Evolutionary conservation across 1,140 invertebrate species (phyloP).

Genomic region (Cepaea nemoralis): DNA sequence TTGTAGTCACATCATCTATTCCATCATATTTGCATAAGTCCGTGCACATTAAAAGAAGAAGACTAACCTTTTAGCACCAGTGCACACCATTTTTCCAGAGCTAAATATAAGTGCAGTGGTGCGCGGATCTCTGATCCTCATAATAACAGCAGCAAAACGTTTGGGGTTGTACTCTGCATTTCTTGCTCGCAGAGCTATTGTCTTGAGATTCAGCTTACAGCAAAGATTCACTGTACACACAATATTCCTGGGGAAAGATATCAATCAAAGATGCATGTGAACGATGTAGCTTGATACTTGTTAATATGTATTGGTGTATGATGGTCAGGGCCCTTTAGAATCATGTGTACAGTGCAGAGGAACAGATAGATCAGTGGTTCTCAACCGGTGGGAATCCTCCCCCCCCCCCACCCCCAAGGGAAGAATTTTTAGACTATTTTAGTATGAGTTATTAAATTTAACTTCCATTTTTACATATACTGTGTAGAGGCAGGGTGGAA

Average conservation of each 20-base stretch:
- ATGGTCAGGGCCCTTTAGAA: too few relatives aligned
- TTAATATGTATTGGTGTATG: background rate
- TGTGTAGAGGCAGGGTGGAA: too few relatives aligned
- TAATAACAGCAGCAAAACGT: slow-evolving; percentile 99
- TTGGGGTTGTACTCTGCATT: slow-evolving; percentile 99
- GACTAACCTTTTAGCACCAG: slow-evolving; percentile 90
- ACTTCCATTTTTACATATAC: too few relatives aligned
- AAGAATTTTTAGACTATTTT: too few relatives aligned
- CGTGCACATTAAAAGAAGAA: too few relatives aligned
- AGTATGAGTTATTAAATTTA: too few relatives aligned
- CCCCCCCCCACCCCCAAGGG: too few relatives aligned
- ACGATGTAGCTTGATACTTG: background rate
- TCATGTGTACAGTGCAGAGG: too few relatives aligned
- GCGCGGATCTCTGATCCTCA: slow-evolving; percentile 97
- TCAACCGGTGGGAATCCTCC: too few relatives aligned
- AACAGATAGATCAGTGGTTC: too few relatives aligned
- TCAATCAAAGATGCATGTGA: background rate
- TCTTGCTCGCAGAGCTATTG: slow-evolving; percentile 97
- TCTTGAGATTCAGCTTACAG: slow-evolving; percentile 78
- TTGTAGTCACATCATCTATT: too few relatives aligned
- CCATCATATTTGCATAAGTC: too few relatives aligned
- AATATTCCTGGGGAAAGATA: slow-evolving; percentile 75
- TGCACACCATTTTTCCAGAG: slow-evolving; percentile 99
- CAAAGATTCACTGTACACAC: slow-evolving; percentile 98
- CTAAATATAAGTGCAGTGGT: slow-evolving; percentile 99